Percentiles rank a stretch among this genome's conserved stretches.
phyloP scores from a whole-genome alignment of 2,888 invertebrate genomes.

The Epirrita christyi region DNA sequence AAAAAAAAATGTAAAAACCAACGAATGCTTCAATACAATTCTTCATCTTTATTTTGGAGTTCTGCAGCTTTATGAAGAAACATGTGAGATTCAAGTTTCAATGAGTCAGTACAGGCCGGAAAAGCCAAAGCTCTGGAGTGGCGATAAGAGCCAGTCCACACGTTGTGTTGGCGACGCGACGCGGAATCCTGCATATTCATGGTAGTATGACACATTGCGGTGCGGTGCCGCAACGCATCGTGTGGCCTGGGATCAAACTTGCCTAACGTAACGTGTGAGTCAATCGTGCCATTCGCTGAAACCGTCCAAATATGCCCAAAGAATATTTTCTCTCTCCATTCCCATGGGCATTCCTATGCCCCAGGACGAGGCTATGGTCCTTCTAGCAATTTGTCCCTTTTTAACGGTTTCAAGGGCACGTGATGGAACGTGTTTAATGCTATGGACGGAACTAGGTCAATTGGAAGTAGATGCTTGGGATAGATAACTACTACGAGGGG shows the following conservation, averaged over 20 bases:
- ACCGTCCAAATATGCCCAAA: too few relatives aligned
- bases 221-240: too few relatives aligned
- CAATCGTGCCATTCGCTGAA: neutral
- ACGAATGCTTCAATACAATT: neutral
- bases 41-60: neutral
- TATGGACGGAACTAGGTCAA: neutral
- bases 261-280: neutral
- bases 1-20: neutral
- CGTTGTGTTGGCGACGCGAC: too few relatives aligned
- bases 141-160: too few relatives aligned
- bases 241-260: neutral
- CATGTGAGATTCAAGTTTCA: neutral
- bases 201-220: too few relatives aligned
- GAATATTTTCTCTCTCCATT: too few relatives aligned
- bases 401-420: constrained; percentile 2
- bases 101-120: constrained; percentile 8
- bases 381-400: neutral
- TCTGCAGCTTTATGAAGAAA: neutral
- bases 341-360: too few relatives aligned
- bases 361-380: neutral
- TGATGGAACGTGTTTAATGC: constrained; percentile 6
- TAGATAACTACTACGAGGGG: neutral
- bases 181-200: too few relatives aligned
- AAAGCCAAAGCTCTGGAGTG: neutral
- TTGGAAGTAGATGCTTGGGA: neutral